Percentiles rank a stretch among this genome's conserved stretches.
These are phyloP conservation scores for Parazoanthus swiftii DNA, from an alignment of 92 coral and sea anemone genomes.

Conservation along the genomic window DNA sequence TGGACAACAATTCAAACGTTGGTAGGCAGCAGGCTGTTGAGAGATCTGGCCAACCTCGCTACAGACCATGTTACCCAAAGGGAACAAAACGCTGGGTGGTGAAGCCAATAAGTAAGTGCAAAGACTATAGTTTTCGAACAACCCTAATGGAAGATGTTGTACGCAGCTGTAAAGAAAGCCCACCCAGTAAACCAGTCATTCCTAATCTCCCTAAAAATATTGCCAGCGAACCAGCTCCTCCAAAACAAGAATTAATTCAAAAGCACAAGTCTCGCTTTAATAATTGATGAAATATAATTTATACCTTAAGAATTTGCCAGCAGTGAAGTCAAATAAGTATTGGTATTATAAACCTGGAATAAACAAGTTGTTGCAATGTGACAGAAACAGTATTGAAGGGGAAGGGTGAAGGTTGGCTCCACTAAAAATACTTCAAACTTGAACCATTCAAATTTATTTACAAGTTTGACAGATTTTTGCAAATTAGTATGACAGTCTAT, in stretches of 20 bases:
- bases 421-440: conserved; percentile 6
- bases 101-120: conserved; percentile 56
- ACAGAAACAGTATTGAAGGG: conserved; percentile 12
- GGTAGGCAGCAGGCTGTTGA: conserved; percentile 49
- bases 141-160: conserved; percentile 33
- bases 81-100: conserved; percentile 64
- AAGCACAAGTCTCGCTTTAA: conserved; percentile 44
- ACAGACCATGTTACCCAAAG: conserved; percentile 51
- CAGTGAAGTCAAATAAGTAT: conserved; percentile 1
- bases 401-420: conserved; percentile 15
- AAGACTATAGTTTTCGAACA: conserved; percentile 39
- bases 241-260: conserved; percentile 37
- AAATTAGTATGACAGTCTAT: conserved; percentile 6
- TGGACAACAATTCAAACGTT: conserved; percentile 57
- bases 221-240: conserved; percentile 45
- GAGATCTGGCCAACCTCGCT: conserved; percentile 35
- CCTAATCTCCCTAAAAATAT: conserved; percentile 40
- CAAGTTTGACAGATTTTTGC: conserved; percentile 8
- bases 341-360: conserved; percentile 13
- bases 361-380: background rate
- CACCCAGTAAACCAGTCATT: conserved; percentile 19
- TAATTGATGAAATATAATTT: background rate
- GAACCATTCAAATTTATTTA: conserved; percentile 10
- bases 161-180: conserved; percentile 10
- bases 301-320: conserved; percentile 7